Base-by-base conservation (phyloP, 2,888 invertebrate genomes). In the Alcis repandata region DNA sequence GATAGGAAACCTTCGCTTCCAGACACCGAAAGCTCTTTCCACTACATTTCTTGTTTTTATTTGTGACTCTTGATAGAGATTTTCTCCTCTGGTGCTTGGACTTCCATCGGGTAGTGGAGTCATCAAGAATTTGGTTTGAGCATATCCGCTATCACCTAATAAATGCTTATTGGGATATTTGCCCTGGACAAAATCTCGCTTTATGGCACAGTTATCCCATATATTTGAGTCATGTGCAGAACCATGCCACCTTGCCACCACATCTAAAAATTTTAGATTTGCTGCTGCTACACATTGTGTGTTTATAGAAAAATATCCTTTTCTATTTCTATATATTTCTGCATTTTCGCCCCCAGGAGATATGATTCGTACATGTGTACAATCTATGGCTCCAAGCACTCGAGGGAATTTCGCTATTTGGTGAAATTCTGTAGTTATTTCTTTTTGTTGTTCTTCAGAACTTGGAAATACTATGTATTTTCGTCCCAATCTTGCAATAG, bases 201-300 rank as follows among this genome's bases (percentile, higher is more conserved):
- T 13, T 13, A 38, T 11, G 13, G 13, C 10, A n/a, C 38, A 13
- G 38, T 38, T 38, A 38, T 38, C 38, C 38, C 38, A 38, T 10
- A 38, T 38, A 38, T 38, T 38, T 38, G 11, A 38, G 13, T 38
- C 38, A 38, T 38, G 38, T 13, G 38, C 38, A 38, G 38, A 38
- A 38, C 38, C 38, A 38, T 38, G 38, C 38, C 38, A 38, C 13
- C 38, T 38, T 38, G 38, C 38, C 38, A 38, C 38, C 10, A 38
- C 38, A 13, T 38, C 38, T 38, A 38, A 38, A 38, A 38, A 38
- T 13, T 38, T 38, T 11, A 38, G 38, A 13, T 38, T 38, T 2
- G 38, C 13, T 38, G 38, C 38, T 13, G 38, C 13, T 13, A 27
- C 27, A 38, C 38, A 38, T 38, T 38, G 38, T 11, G 38, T 38